Conservation (phyloP, 1,140 invertebrate species). For the Cataglyphis hispanica region DNA sequence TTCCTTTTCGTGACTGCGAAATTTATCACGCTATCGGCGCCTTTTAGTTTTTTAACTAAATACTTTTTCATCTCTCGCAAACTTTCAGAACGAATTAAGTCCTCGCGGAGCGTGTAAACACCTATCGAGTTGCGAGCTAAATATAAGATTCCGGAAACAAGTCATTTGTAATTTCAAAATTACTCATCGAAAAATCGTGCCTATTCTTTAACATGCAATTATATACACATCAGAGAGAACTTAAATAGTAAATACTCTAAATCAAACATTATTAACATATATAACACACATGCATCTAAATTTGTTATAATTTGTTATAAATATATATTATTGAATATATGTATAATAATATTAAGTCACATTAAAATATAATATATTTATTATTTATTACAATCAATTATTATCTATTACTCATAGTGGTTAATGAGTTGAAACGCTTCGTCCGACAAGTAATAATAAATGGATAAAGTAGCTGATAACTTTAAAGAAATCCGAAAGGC, state of each 20-base stretch:
- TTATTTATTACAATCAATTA: neutral
- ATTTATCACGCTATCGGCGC: slow-evolving; percentile 52
- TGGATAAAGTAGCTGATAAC: slow-evolving; percentile 23
- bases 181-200: neutral
- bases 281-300: neutral
- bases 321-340: neutral
- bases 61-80: neutral
- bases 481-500: slow-evolving; percentile 39
- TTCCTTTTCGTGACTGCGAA: slow-evolving; percentile 48
- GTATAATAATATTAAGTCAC: neutral
- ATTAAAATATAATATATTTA: neutral
- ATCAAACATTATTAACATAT: neutral
- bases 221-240: neutral
- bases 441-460: slow-evolving; percentile 38
- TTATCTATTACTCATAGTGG: slow-evolving; percentile 3
- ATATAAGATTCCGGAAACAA: slow-evolving; percentile 41
- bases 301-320: neutral
- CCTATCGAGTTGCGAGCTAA: slow-evolving; percentile 35
- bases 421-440: slow-evolving; percentile 31
- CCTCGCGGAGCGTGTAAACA: slow-evolving; percentile 30
- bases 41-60: slow-evolving; percentile 41
- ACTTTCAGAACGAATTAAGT: slow-evolving; percentile 40
- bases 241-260: neutral
- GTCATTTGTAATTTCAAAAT: slow-evolving; percentile 22
- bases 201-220: neutral